These are phyloP conservation scores for rabbit (Oryctolagus cuniculus) DNA, from an alignment of 2,113 vertebrate species.

Conservation along the genomic window mOryCun1.1 NC_091441.1:121852501-121853000, in stretches of 20 bases:
- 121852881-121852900: neutral
- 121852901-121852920: neutral
- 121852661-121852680: neutral
- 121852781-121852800: neutral
- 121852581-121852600: neutral
- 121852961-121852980: too few species aligned
- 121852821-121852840: neutral
- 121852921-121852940: neutral
- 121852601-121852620: neutral
- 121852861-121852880: neutral
- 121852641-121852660: neutral
- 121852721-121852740: neutral
- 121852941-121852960: too few species aligned
- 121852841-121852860: neutral
- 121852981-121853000: constrained; percentile 63
- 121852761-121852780: neutral
- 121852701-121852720: neutral
- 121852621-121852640: neutral
- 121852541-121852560: neutral
- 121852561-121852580: neutral
- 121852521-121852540: neutral
- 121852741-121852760: neutral
- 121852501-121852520: neutral
- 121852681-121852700: neutral
- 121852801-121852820: neutral